A percentile compares a stretch with the other conserved stretches of the same genome.
These are phyloP conservation scores for Smittia sp. DNA, from an alignment of 2,888 invertebrate genomes.

Conservation along the genomic window DNA sequence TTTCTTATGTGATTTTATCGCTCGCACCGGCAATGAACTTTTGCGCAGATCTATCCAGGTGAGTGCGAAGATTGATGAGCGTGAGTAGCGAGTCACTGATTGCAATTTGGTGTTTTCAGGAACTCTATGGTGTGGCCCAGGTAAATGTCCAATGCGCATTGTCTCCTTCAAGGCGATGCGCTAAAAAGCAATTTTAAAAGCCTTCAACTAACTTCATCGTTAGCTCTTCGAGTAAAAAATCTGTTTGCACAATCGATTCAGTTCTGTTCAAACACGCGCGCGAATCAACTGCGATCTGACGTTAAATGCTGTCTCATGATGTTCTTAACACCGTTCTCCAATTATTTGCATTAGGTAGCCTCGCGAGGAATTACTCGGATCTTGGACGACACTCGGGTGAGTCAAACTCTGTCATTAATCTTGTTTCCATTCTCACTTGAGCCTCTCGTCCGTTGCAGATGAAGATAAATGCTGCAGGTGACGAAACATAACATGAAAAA, in stretches of 20 bases:
- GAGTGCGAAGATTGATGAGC: conserved; percentile 48
- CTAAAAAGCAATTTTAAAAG: neutral
- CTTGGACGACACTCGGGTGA: conserved; percentile 59
- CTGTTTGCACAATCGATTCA: neutral
- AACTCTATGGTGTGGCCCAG: conserved; percentile 78
- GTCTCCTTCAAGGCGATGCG: neutral
- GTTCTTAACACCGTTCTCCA: conserved; percentile 3
- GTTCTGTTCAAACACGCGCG: neutral
- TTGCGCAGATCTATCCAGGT: conserved; percentile 45
- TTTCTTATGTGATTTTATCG: neutral
- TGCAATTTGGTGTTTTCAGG: conserved; percentile 52
- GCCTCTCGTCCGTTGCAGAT: conserved; percentile 16
- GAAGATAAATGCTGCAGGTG: conserved; percentile 73
- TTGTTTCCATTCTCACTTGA: neutral
- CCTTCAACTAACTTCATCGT: neutral
- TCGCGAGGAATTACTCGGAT: conserved; percentile 62
- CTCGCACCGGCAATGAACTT: neutral
- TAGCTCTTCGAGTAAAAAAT: neutral
- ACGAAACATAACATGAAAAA: conserved; percentile 58
- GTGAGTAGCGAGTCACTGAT: neutral
- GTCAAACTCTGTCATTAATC: neutral
- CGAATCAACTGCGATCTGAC: neutral
- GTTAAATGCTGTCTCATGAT: neutral
- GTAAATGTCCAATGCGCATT: conserved; percentile 48
- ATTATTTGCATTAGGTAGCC: conserved; percentile 53